Evolutionary conservation across 2,888 invertebrate species (phyloP).

Genomic region (Antheraea yamamai): DNA sequence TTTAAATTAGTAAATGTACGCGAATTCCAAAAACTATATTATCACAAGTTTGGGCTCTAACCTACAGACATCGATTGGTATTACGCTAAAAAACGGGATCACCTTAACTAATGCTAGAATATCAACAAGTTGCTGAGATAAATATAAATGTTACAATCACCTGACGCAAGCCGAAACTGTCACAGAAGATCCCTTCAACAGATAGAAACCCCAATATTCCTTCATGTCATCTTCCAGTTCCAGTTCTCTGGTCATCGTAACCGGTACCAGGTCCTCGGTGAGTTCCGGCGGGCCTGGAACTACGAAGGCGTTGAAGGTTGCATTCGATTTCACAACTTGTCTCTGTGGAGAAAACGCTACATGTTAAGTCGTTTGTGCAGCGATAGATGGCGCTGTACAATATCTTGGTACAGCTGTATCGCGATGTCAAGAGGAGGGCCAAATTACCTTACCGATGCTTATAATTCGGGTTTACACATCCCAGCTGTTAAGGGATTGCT

Average conservation of each 20-base stretch:
- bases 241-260: slow-evolving; percentile 87
- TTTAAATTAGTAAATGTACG: no score
- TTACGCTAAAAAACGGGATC: no score
- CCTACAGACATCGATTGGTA: no score
- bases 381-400: no score
- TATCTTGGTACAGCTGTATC: not conserved
- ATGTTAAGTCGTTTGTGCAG: not conserved
- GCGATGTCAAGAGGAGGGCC: no score
- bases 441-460: no score
- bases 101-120: no score
- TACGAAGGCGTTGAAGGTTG: slow-evolving; percentile 89
- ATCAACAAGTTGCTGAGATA: no score
- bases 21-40: no score
- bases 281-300: slow-evolving; percentile 84
- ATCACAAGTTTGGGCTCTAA: no score
- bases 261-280: slow-evolving; percentile 79
- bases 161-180: slow-evolving; percentile 89
- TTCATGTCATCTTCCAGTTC: slow-evolving; percentile 90
- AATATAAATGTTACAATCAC: slow-evolving; percentile 55
- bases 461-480: no score
- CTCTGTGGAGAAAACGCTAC: slow-evolving; percentile 64
- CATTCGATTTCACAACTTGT: slow-evolving; percentile 86
- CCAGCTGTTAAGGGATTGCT: no score
- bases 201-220: slow-evolving; percentile 92
- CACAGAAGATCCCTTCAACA: slow-evolving; percentile 87